Evolutionary conservation across 2,888 invertebrate genomes (phyloP), one percentile per base, ranked within the genome.

Genomic region (Augiades crinisus): DNA sequence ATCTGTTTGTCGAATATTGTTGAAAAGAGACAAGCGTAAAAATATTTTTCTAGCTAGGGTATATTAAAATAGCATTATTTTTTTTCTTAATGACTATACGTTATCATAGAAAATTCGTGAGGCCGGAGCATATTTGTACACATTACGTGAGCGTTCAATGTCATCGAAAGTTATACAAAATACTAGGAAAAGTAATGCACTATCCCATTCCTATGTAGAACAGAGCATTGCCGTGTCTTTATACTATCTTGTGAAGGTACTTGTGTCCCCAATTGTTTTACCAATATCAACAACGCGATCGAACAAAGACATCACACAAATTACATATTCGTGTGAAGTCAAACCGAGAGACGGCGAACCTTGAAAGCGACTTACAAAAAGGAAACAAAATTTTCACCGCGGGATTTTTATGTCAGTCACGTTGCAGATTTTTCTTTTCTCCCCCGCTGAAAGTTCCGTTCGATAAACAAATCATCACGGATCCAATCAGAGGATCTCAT

Each of bases 321-420:
- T 44, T 44, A 44, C 44, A 37, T 44, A 37, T 51, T 51, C 50
- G 44, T 21, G 36, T 6, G 41, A 36, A 50, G 43, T 36, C 34
- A 30, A 36, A 38, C 22, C 30, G 44, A 44, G 27, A 41, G 17
- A 24, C 40, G 34, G 34, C 24, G 41, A 33, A 43, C 19, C 70
- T 72, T 63, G 68, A 72, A 74, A 68, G 67, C 63, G 62, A 70
- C 68, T 72, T 72, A 71, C 65, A 70, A 65, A 75, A 75, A 72
- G 70, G 72, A 78, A 77, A 75, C 74, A 78, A 73, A 73, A 75
- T 73, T 75, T 75, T 62, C 67, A 65, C 59, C 61, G 61, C 62
- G 63, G 72, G 74, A 77, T 81, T 81, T 74, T 68, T 70, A 78
- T 81, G 81, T 78, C 77, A 77, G 79, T 81, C 82, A 81, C 80